Conservation (phyloP, 2,888 invertebrate genomes). For the Aphodius granarius region DNA sequence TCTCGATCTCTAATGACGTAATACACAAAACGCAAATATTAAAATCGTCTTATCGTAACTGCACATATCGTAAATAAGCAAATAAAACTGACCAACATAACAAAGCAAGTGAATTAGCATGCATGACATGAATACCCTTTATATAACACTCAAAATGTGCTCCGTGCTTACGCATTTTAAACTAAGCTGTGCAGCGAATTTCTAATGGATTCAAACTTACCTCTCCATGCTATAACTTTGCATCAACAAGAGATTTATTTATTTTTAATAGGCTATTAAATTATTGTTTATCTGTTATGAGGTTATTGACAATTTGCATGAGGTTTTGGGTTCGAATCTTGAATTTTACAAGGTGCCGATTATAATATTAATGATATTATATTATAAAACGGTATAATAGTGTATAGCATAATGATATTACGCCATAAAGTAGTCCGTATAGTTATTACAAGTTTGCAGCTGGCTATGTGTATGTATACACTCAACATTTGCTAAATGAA, state of each 20-base stretch:
- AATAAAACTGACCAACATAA: background rate
- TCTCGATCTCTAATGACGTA: background rate
- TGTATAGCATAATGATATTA: too few relatives aligned
- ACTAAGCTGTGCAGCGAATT: background rate
- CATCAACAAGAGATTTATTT: background rate
- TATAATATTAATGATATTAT: background rate
- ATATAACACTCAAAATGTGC: background rate
- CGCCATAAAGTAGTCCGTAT: too few relatives aligned
- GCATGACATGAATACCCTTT: background rate
- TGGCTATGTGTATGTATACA: too few relatives aligned
- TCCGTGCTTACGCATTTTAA: background rate
- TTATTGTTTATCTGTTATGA: background rate
- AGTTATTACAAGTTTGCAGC: too few relatives aligned
- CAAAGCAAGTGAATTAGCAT: background rate
- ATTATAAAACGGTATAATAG: too few relatives aligned
- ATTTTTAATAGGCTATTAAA: background rate
- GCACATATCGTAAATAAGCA: background rate
- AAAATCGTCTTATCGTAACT: background rate
- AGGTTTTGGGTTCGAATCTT: background rate
- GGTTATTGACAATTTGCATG: background rate
- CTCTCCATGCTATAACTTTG: background rate
- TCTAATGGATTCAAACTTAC: background rate
- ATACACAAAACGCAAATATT: background rate
- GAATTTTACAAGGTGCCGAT: background rate
- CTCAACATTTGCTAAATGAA: too few relatives aligned